phyloP scores from a whole-genome alignment of 2,113 vertebrate genomes.

The Patagioenas fasciata region DNA sequence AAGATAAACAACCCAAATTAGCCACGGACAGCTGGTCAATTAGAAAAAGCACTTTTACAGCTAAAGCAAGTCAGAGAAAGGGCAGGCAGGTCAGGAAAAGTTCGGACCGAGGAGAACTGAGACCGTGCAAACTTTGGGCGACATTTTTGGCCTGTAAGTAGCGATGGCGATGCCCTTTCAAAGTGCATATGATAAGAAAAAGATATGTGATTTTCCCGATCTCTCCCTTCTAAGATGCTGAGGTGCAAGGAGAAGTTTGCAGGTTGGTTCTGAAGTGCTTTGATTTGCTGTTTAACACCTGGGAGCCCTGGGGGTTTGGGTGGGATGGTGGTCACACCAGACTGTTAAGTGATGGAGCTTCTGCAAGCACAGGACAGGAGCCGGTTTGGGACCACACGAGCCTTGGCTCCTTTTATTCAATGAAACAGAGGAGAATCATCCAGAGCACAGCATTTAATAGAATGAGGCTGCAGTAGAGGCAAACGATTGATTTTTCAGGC shows the following conservation, averaged over 20 bases:
- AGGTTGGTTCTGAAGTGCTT: background rate
- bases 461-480: background rate
- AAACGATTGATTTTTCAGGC: rapidly evolving
- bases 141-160: too few species aligned
- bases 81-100: background rate
- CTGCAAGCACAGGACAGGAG: background rate
- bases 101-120: background rate
- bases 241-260: background rate
- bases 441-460: background rate
- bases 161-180: rapidly evolving
- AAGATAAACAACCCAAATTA: background rate
- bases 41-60: background rate
- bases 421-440: background rate
- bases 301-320: background rate
- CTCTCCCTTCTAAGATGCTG: background rate
- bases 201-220: background rate
- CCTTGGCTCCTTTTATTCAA: background rate
- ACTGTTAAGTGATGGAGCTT: background rate
- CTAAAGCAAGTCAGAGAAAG: background rate
- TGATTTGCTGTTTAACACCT: background rate
- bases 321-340: background rate
- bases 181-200: too few species aligned
- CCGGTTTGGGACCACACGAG: background rate
- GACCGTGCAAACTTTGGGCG: background rate
- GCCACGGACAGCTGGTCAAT: background rate